Evolutionary conservation across 2,113 vertebrate species (phyloP), one percentile per base, ranked within the genome.

Genomic region (Entelurus aequoreus): DNA sequence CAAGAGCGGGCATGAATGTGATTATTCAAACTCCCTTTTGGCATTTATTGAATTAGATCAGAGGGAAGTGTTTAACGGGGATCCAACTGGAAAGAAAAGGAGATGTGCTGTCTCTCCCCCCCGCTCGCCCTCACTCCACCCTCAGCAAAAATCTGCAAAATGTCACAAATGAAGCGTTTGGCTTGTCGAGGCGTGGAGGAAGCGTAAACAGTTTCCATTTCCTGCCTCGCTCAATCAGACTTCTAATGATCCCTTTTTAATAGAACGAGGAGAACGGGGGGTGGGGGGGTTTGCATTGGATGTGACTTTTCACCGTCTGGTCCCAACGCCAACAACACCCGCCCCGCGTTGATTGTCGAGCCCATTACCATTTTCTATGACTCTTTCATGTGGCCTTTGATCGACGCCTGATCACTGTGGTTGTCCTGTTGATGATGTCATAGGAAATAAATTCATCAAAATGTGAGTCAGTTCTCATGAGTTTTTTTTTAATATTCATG

Each of bases 41-140:
- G 79, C 75, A 68, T 83, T 79, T 85, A 88, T 86, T 85, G 87
- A 87, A 82, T 83, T 77, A 82, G 80, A 82, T 86, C 75, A 80
- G 74, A 82, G 72, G 75, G 56, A 81, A 80, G 75, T 81, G 80
- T 77, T 86, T 80, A 83, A 86, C 76, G 62, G 79, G 82, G 80
- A 85, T 87, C 86, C 84, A 81, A 78, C 68, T 70, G 48, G 5
- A 51, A 37, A 19, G 19, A 51, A 70, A 63, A 21, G n/a, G 16
- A 38, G 36, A 38, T 8, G 38, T 4, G 68, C 76, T 79, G 74
- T 83, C 76, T 83, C 76, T 48, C 71, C 76, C 80, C 78, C 60
- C 28, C 28, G 28, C 28, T 28, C 28, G 28, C 28, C 28, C 28
- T 83, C 76, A 4, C 28, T 46, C 71, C 76, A 78, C 78, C 60